These are phyloP conservation scores for Theropithecus gelada DNA, from an alignment of 2,113 vertebrate genomes.

Conservation along the genomic window DNA sequence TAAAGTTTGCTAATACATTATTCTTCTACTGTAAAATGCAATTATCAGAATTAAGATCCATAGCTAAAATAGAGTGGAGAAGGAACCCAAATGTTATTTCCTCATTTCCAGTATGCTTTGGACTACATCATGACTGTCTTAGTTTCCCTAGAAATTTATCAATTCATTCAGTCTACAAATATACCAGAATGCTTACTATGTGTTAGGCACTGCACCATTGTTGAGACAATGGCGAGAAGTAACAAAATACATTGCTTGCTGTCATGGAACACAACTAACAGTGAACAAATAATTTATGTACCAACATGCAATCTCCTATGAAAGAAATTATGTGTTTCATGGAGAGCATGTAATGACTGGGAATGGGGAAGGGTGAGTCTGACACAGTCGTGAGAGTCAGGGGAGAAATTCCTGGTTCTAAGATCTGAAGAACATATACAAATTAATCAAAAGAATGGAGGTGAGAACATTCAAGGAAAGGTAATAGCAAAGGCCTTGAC, in stretches of 20 bases:
- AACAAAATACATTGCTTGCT: neutral
- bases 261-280: neutral
- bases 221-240: neutral
- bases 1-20: neutral
- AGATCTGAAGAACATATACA: neutral
- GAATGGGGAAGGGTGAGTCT: too few relatives aligned
- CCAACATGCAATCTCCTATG: neutral
- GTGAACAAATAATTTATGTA: neutral
- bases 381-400: neutral
- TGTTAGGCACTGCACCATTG: neutral
- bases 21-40: neutral
- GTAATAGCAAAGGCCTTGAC: neutral
- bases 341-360: neutral
- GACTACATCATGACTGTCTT: neutral
- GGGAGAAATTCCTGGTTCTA: neutral
- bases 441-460: neutral
- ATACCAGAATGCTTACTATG: neutral
- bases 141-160: neutral
- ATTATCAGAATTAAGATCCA: neutral
- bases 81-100: neutral
- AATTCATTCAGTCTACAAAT: neutral
- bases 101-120: neutral
- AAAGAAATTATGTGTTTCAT: neutral
- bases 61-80: neutral
- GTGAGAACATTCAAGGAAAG: neutral